Percentiles rank a stretch among this genome's conserved stretches.
phyloP scores from a whole-genome alignment of 2,113 vertebrate species.

The Piprites chloris region DNA sequence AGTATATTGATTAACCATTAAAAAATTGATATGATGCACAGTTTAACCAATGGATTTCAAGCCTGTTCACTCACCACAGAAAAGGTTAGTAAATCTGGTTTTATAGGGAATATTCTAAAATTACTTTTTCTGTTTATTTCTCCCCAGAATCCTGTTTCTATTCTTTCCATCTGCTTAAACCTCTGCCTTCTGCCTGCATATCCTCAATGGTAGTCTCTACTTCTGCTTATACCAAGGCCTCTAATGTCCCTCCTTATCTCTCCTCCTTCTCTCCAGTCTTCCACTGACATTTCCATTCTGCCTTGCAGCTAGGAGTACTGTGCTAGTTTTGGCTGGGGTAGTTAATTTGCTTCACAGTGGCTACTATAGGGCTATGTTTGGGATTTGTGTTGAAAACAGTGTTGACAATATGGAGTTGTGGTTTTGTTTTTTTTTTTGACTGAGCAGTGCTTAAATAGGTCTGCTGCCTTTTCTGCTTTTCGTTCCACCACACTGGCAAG shows the following conservation, averaged over 20 bases:
- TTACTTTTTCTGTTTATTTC: not conserved
- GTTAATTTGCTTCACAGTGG: not conserved
- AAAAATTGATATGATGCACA: not conserved
- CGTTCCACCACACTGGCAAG: not conserved
- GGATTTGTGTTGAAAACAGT: not conserved
- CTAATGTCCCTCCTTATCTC: not conserved
- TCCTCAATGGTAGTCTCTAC: not conserved
- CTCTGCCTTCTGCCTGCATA: not conserved
- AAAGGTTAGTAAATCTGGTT: not conserved
- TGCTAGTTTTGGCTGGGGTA: not conserved
- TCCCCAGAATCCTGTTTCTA: not conserved
- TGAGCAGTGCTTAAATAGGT: not conserved
- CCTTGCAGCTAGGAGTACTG: not conserved
- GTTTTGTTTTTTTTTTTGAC: not conserved
- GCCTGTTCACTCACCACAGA: not conserved
- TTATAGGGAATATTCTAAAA: not conserved
- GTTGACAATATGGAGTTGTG: not conserved
- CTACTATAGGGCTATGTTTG: not conserved
- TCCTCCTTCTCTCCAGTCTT: not conserved
- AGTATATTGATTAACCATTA: not conserved
- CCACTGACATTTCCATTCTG: not conserved
- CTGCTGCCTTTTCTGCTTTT: not conserved
- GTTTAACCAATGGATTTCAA: not conserved
- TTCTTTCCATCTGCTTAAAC: not conserved
- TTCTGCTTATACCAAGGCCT: not conserved